Evolutionary conservation across 1,140 invertebrate genomes (phyloP), one percentile per base, ranked within the genome.

Genomic region (Ooceraea biroi): DNA sequence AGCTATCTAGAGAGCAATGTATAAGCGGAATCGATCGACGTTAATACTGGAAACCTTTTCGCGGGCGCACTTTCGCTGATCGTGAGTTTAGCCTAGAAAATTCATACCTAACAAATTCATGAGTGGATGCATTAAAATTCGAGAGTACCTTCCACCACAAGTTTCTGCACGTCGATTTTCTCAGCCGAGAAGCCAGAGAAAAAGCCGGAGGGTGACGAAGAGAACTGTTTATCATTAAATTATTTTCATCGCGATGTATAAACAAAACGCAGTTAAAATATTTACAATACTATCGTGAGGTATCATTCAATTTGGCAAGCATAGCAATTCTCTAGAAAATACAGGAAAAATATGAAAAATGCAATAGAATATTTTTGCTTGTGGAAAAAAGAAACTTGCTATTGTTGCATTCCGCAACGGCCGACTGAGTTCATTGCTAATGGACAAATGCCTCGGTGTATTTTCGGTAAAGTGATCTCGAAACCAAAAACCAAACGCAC

Each of bases 21-120:
- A 57, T 27, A 57, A 7, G 11, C 17, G 11, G 17, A 19, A 69
- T 80, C 50, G 50, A 80, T 69, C 36, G 17, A 3, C 11, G n/a
- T 48, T 30, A 80, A 46, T 30, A 8, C 2, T 44, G 25, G 41
- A 80, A 46, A 46, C n/a, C 50, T 46, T 44, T 80, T 36, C 36
- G 36, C 36, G 36, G 4, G 17, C n/a, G 27, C 22, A 57, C 50
- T 78, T 78, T 77, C n/a, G 25, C 30, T 69, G 36, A 7, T 36
- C 52, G n/a, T 55, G n/a, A 19, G n/a, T 19, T n/a, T n/a, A n/a
- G n/a, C 52, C 52, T n/a, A 55, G 52, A 55, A 55, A 55, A 3
- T 36, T 36, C 36, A 36, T 36, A 36, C 2, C 36, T 7, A 36
- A 36, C 36, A 7, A 65, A 65, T 19, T 44, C 44, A 7, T 17